These are phyloP conservation scores for Eilema griseolum DNA, from an alignment of 2,888 invertebrate species.

Conservation along the genomic window DNA sequence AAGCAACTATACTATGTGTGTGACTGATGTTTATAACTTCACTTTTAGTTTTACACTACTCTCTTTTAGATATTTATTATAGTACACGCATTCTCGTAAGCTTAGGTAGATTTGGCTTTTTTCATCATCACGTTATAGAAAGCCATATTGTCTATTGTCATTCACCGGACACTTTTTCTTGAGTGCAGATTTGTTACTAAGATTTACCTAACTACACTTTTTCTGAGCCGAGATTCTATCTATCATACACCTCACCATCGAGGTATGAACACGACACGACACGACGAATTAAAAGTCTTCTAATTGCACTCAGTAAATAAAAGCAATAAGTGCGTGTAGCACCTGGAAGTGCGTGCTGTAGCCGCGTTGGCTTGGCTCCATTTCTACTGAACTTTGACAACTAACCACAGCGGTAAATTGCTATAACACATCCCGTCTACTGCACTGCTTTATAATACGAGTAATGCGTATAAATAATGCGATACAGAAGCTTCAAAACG, in stretches of 20 bases:
- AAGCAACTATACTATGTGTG: slow-evolving; percentile 10
- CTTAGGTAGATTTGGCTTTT: background rate
- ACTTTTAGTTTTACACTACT: background rate
- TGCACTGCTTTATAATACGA: slow-evolving; percentile 37
- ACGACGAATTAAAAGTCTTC: background rate
- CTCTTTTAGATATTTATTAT: too few relatives aligned
- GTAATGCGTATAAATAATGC: background rate
- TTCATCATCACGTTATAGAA: background rate
- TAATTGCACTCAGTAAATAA: background rate
- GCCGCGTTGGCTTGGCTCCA: slow-evolving; percentile 80
- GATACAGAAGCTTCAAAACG: slow-evolving; percentile 30
- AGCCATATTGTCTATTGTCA: too few relatives aligned
- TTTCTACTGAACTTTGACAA: slow-evolving; percentile 86
- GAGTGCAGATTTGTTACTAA: background rate
- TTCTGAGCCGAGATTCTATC: background rate
- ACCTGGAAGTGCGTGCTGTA: slow-evolving; percentile 79
- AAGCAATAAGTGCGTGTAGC: slow-evolving; percentile 62
- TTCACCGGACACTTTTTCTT: background rate
- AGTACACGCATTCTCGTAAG: background rate
- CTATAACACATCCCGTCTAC: slow-evolving; percentile 62
- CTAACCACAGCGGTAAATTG: slow-evolving; percentile 69
- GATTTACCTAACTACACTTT: background rate
- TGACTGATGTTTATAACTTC: background rate
- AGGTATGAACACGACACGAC: background rate
- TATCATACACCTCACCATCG: background rate